phyloP scores from a whole-genome alignment of 2,113 vertebrate genomes.

The Ammodramus savannarum region DNA sequence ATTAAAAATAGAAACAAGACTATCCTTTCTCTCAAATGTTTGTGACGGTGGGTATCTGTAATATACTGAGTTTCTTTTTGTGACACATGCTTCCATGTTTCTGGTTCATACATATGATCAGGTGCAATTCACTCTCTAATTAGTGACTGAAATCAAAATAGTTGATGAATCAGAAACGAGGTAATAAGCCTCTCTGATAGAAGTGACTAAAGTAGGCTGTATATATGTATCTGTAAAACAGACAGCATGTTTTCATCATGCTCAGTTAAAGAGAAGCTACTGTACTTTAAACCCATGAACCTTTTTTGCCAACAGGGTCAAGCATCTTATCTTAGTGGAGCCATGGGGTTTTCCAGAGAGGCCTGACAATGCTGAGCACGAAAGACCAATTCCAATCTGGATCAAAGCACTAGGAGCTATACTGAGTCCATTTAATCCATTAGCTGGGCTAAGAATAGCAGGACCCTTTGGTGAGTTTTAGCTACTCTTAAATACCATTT shows the following conservation, averaged over 20 bases:
- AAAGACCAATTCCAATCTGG: conserved; percentile 90
- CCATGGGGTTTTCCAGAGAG: conserved; percentile 94
- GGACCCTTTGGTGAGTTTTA: conserved; percentile 89
- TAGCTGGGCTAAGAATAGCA: conserved; percentile 90
- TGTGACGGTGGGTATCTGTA: not conserved
- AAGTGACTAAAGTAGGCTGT: not conserved
- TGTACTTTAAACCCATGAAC: conserved; percentile 4
- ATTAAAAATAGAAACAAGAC: not conserved
- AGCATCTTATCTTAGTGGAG: conserved; percentile 91
- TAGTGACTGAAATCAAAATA: not conserved
- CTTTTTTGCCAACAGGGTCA: conserved; percentile 79
- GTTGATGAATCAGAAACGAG: not conserved
- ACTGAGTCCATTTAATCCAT: conserved; percentile 90
- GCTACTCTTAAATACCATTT: not conserved
- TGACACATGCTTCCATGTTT: not conserved
- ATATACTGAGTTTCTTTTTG: not conserved
- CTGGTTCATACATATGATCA: not conserved
- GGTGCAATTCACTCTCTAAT: not conserved
- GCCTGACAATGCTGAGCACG: conserved; percentile 79
- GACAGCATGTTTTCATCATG: fast-evolving
- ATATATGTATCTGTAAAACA: not conserved
- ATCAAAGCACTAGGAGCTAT: conserved; percentile 91
- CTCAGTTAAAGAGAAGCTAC: not conserved
- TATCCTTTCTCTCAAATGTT: not conserved
- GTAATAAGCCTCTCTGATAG: not conserved